Evolutionary conservation across 2,888 invertebrate species (phyloP).

Genomic region (Drosophila antonietae): DNA sequence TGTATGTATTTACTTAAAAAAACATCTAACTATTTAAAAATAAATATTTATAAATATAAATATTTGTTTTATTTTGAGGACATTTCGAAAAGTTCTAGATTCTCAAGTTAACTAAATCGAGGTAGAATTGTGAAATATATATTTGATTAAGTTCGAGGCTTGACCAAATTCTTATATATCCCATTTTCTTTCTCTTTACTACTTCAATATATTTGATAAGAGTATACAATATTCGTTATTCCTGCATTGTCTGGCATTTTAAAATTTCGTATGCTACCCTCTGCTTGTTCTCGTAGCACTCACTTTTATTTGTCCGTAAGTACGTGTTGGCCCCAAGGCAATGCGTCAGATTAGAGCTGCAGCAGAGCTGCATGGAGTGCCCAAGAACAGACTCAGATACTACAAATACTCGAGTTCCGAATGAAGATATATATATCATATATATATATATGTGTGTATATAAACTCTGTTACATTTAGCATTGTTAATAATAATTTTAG

Average conservation of each 20-base stretch:
- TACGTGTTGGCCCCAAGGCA: constrained; percentile 26
- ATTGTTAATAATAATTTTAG: constrained; percentile 9
- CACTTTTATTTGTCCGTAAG: constrained; percentile 29
- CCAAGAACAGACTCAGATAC: background rate
- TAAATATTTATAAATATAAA: no score
- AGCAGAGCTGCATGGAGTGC: background rate
- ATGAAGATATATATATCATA: background rate
- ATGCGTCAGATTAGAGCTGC: constrained; percentile 43
- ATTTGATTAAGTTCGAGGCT: no score
- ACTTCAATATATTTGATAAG: background rate
- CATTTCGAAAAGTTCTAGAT: no score
- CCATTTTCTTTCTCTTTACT: no score
- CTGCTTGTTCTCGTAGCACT: constrained; percentile 9
- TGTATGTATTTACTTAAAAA: no score
- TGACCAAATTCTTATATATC: no score
- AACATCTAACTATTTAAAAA: no score
- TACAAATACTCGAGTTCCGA: background rate
- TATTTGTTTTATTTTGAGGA: no score
- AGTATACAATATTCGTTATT: background rate
- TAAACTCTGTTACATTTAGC: background rate
- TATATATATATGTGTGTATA: background rate
- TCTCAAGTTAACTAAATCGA: no score
- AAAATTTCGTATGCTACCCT: background rate
- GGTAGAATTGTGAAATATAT: no score
- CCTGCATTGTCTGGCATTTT: background rate